Base-by-base conservation (phyloP, 2,888 invertebrate genomes). In the Phaonia tiefii region DNA sequence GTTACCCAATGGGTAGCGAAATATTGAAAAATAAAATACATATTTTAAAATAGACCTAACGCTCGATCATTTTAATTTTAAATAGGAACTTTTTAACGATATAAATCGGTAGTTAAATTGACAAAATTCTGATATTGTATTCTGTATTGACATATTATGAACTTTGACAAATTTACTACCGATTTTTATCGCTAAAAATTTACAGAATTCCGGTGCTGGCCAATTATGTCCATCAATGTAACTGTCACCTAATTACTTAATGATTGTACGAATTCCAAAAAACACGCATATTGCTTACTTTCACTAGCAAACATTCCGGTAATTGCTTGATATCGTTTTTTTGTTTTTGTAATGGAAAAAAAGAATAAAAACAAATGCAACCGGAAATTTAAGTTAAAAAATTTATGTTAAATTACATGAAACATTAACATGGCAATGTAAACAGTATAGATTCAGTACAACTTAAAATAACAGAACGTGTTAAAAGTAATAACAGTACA, bases 281-380 rank as follows among this genome's bases (percentile, higher is more conserved):
- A 67, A 78, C 49, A 83, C 87, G 87, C 87, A 87, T 88, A 67
- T 75, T 56, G 84, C 87, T 87, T 88, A 87, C 87, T 86, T 86
- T 87, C 85, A 79, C 85, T 85, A 85, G 88, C 82, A 86, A 87
- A 87, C 85, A 88, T 87, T 85, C 86, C 87, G 84, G 85, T 86
- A 87, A 87, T 83, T 80, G 88, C 87, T 87, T 88, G 88, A 31
- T 31, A 31, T 79, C 75, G 72, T 31, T 78, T 75, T 72, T 71
- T 42, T 31, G 31, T 42, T 20, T 63, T 63, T 37, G 11, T 63
- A 60, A 25, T 15, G 56, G 25, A 71, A 80, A 80, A 39, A 77
- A 83, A 72, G 75, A 77, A 82, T 79, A 78, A 74, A 77, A 75
- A 56, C 2, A 63, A 81, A n/a, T n/a, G 75, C 78, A 78, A 75